Percentiles rank a stretch among this genome's conserved stretches.
Conservation (phyloP, 1,140 invertebrate species). For the Drosophila mayri region DNA sequence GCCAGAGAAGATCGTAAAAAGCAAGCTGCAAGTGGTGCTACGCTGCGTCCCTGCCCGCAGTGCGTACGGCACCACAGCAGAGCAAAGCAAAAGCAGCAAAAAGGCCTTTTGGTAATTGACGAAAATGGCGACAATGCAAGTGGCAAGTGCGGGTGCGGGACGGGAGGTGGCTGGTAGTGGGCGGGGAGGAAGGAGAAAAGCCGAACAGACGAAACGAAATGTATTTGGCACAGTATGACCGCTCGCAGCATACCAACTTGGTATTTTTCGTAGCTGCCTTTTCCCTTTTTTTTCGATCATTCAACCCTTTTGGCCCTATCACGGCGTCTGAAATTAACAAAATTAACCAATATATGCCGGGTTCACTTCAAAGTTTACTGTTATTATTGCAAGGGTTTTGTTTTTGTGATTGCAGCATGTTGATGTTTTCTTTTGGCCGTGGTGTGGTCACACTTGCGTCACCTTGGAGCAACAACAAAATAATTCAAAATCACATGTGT, state of each 20-base stretch:
- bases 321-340: neutral
- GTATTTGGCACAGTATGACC: conserved; percentile 79
- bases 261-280: conserved; percentile 39
- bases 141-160: conserved; percentile 36
- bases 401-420: too few relatives aligned
- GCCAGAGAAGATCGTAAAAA: conserved; percentile 12
- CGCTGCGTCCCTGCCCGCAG: conserved; percentile 32
- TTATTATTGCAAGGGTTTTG: neutral
- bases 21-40: conserved; percentile 40
- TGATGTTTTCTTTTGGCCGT: conserved; percentile 6
- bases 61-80: conserved; percentile 14
- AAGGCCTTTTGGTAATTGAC: conserved; percentile 77
- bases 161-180: conserved; percentile 15
- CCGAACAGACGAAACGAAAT: conserved; percentile 66
- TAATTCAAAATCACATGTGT: conserved; percentile 70
- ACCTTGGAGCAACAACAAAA: conserved; percentile 7
- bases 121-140: conserved; percentile 82
- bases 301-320: neutral
- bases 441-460: conserved; percentile 56
- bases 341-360: neutral
- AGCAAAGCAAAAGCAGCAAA: conserved; percentile 35
- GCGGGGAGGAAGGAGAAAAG: conserved; percentile 24
- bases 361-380: neutral
- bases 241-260: conserved; percentile 41
- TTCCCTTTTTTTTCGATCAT: neutral